phyloP scores from a whole-genome alignment of 2,113 vertebrate species.

The Pomatostomus ruficeps region DNA sequence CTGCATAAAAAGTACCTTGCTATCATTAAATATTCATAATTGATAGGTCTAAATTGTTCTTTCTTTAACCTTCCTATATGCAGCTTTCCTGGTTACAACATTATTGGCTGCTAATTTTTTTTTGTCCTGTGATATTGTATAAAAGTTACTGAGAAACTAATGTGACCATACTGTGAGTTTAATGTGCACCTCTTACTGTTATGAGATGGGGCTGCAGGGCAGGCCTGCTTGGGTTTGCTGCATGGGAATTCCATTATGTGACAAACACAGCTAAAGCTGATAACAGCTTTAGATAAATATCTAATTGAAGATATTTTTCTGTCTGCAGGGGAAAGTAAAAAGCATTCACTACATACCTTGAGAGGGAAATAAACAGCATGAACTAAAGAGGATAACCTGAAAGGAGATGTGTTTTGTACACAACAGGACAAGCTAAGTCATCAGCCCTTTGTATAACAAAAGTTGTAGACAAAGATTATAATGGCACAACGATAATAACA shows the following conservation, averaged over 20 bases:
- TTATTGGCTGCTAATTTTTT: slow-evolving; percentile 24
- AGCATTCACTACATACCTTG: not conserved
- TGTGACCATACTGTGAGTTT: slow-evolving; percentile 14
- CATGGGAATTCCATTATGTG: not conserved
- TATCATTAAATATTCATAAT: slow-evolving; percentile 14
- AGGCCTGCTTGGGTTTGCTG: not conserved
- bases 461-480: not conserved
- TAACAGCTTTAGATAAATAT: slow-evolving; percentile 19
- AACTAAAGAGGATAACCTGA: not conserved
- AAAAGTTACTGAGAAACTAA: not conserved
- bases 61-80: not conserved
- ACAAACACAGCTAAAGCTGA: not conserved
- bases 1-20: not conserved
- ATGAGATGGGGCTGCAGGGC: not conserved
- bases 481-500: not conserved
- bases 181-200: slow-evolving; percentile 10
- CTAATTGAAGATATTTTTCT: slow-evolving; percentile 31
- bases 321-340: slow-evolving; percentile 6
- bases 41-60: not conserved
- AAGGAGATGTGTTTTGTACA: not conserved
- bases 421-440: not conserved
- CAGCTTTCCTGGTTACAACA: not conserved
- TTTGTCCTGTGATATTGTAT: slow-evolving; percentile 10
- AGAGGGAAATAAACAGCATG: slow-evolving; percentile 10
- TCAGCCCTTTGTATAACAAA: not conserved